Base-by-base conservation (phyloP, 2,888 invertebrate species). In the Minunthozetes semirufus region DNA sequence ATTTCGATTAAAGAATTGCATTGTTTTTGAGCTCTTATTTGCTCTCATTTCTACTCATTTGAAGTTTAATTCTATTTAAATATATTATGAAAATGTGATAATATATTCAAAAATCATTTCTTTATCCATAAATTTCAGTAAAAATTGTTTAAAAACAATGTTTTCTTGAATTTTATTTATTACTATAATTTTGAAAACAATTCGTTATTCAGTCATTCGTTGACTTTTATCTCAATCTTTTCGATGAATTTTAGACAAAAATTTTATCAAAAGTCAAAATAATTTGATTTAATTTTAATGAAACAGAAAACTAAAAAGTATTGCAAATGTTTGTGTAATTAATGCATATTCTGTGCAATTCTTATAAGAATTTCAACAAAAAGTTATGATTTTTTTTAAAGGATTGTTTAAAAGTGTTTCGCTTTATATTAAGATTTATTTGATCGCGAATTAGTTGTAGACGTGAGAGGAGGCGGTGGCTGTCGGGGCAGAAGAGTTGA, bases 401-500 rank as follows among this genome's bases (percentile, higher is more conserved):
- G 42, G 11, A 42, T 42, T 42, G 1, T 1, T 42, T 13, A 42
- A 13, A 42, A 11, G 9, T 42, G 42, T 42, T 42, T 42, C 13
- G 13, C 11, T 11, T 4, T 42, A 42, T 42, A n/a, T 33, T 68
- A 68, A 42, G 38, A 68, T 19, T 68, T 63, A 38, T 38, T 63
- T 17, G 33, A 38, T 68, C 68, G 15, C 1, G 42, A 68, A 42
- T 22, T 68, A n/a, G 42, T 33, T 13, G 25, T 68, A 2, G 68
- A 19, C 3, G 68, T 68, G 22, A 68, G 68, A 1, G 68, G 68
- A 38, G 68, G 68, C 5, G 68, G 68, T 1, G 42, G 42, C 22
- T 68, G 68, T 68, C 61, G 61, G 33, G 68, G 68, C 33, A 68
- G 2, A 3, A 68, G 22, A 68, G 19, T 68, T 22, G 68, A 38